Conservation (phyloP, 2,888 invertebrate genomes). For the Eilema depressum region DNA sequence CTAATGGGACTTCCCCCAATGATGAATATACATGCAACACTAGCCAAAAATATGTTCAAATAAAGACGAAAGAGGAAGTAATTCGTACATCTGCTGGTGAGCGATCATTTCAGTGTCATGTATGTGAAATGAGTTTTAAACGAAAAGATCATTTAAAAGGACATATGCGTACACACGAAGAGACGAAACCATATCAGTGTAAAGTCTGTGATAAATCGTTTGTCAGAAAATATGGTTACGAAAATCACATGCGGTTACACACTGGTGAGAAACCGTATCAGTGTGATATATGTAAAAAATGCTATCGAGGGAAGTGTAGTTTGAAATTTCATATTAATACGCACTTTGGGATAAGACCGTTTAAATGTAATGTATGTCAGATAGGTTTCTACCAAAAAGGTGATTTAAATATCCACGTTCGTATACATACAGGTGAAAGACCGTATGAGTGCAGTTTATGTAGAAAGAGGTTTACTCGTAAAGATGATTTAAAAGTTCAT, state of each 20-base stretch:
- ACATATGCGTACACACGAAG: background rate
- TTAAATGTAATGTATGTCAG: background rate
- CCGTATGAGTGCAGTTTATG: background rate
- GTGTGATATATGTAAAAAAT: conserved; percentile 2
- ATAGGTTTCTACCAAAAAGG: background rate
- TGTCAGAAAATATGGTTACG: background rate
- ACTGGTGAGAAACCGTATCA: background rate
- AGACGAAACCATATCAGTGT: background rate
- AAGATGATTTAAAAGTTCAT: background rate
- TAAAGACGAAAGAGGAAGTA: background rate
- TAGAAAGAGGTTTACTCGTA: background rate
- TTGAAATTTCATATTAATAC: background rate
- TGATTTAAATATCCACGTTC: background rate
- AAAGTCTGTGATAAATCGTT: background rate
- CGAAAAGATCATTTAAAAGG: background rate
- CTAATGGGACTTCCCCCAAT: background rate
- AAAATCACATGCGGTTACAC: background rate
- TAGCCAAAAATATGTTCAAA: background rate
- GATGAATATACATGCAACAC: background rate
- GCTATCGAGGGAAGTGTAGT: background rate
- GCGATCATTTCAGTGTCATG: background rate
- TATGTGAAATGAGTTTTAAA: background rate
- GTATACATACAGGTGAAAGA: background rate
- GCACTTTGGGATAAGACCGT: background rate
- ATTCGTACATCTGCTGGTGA: background rate